Conservation (phyloP, 2,797 vertebrate genomes). For the Enteromius paludinosus region DNA sequence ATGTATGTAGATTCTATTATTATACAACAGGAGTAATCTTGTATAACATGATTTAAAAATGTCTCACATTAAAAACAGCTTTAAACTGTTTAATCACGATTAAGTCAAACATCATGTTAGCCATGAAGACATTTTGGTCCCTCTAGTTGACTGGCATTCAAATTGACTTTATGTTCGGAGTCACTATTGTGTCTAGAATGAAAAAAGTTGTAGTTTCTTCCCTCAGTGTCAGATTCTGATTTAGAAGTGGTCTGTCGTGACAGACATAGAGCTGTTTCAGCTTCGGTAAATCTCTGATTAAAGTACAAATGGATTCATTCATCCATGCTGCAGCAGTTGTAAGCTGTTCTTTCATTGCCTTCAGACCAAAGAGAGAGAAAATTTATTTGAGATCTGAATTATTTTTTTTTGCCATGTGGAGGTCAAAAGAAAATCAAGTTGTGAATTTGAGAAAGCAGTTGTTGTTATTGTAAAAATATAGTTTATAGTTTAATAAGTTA, state of each 20-base stretch:
- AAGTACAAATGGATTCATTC: slow-evolving; percentile 4
- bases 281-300: slow-evolving; percentile 21
- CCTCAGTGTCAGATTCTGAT: background rate
- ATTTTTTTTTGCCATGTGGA: background rate
- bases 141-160: background rate
- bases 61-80: background rate
- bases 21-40: background rate
- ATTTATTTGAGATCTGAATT: background rate
- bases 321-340: background rate
- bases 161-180: background rate
- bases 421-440: background rate
- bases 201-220: background rate
- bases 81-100: background rate
- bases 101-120: background rate
- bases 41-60: background rate
- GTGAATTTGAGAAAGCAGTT: background rate
- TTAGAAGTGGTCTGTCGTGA: background rate
- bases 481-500: background rate
- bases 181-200: background rate
- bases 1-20: background rate
- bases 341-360: background rate
- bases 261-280: slow-evolving; percentile 11
- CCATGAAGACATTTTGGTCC: background rate
- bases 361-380: background rate
- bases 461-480: background rate